These are phyloP conservation scores for Gadus chalcogrammus DNA, from an alignment of 2,113 vertebrate species.

Conservation along the genomic window DNA sequence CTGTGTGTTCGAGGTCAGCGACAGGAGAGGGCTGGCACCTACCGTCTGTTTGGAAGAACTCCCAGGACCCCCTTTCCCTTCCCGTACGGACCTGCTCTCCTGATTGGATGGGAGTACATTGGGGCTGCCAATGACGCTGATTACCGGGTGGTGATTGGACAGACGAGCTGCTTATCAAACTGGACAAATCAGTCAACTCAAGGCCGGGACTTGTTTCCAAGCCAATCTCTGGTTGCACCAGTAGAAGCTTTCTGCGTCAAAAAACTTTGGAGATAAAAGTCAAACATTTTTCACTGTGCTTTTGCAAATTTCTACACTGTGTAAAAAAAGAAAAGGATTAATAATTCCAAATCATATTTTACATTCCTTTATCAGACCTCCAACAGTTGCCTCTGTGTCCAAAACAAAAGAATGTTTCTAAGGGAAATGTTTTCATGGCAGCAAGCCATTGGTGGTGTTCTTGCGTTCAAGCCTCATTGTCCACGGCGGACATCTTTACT, in stretches of 20 bases:
- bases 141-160: slow-evolving; percentile 3
- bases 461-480: slow-evolving; percentile 29
- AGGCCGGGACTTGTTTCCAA: slow-evolving; percentile 12
- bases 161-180: slow-evolving; percentile 24
- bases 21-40: slow-evolving; percentile 22
- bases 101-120: not conserved
- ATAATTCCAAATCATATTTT: slow-evolving; percentile 16
- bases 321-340: slow-evolving; percentile 22
- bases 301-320: slow-evolving; percentile 51
- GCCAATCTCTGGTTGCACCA: slow-evolving; percentile 27
- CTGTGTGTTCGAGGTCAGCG: not conserved
- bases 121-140: slow-evolving; percentile 7
- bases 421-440: slow-evolving; percentile 19
- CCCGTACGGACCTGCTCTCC: slow-evolving; percentile 16
- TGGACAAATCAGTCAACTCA: not conserved
- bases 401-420: slow-evolving; percentile 18
- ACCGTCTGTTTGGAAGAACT: slow-evolving; percentile 26
- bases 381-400: slow-evolving; percentile 27
- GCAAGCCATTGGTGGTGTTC: not conserved
- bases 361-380: slow-evolving; percentile 18
- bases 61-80: slow-evolving; percentile 13
- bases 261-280: slow-evolving; percentile 14
- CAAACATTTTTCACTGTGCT: slow-evolving; percentile 25
- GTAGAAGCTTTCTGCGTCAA: slow-evolving; percentile 29
- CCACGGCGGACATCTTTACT: slow-evolving; percentile 28